These are phyloP conservation scores for Eira barbara DNA, from an alignment of 2,113 vertebrate genomes.

Conservation along the genomic window DNA sequence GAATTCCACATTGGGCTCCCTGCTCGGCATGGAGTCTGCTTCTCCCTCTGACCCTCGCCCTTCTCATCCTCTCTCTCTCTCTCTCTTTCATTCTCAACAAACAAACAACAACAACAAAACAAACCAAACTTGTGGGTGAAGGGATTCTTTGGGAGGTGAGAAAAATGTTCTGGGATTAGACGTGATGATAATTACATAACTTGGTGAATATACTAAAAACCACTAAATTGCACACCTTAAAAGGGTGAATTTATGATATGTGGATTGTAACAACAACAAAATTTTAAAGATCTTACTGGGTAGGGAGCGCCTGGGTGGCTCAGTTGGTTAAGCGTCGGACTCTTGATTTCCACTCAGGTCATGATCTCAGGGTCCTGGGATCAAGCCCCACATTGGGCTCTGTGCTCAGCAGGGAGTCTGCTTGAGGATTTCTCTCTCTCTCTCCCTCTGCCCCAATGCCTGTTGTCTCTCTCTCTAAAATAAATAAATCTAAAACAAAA, in stretches of 20 bases:
- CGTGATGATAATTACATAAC: neutral
- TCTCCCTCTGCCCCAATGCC: neutral
- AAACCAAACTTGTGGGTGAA: neutral
- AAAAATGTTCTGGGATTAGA: neutral
- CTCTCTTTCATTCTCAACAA: too few relatives aligned
- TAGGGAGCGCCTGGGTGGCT: neutral
- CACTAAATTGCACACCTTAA: neutral
- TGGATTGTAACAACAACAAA: neutral
- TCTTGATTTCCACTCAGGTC: neutral
- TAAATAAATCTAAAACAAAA: neutral
- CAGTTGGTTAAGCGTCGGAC: neutral
- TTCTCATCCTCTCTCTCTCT: too few relatives aligned
- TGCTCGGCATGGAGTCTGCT: too few relatives aligned
- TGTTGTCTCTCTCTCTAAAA: neutral
- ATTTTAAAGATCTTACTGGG: neutral
- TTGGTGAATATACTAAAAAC: neutral
- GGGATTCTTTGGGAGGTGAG: neutral
- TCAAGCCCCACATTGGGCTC: neutral
- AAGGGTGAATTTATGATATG: neutral
- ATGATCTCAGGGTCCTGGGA: neutral
- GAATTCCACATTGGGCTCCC: too few relatives aligned
- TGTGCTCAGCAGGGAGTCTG: neutral
- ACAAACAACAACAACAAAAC: too few relatives aligned
- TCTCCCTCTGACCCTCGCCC: too few relatives aligned
- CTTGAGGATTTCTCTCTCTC: neutral